A percentile compares a stretch with the other conserved stretches of the same genome.
Evolutionary conservation across 1,140 invertebrate species (phyloP).

Genomic region (Pogonomyrmex californicus): DNA sequence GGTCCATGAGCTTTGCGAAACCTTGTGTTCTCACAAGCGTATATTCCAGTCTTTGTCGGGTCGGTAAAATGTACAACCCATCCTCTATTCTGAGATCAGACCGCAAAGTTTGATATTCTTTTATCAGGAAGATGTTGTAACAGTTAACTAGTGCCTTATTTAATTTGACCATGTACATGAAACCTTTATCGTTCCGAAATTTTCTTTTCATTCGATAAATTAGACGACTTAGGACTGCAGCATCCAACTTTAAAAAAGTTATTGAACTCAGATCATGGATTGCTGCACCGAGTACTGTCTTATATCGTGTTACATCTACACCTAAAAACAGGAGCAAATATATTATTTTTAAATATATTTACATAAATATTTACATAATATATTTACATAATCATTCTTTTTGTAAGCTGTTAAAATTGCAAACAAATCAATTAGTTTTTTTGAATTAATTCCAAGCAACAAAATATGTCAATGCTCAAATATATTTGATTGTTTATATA

Average conservation of each 20-base stretch:
- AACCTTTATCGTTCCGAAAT: slow-evolving; percentile 88
- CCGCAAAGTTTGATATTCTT: slow-evolving; percentile 81
- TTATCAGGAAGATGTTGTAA: slow-evolving; percentile 84
- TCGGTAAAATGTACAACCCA: slow-evolving; percentile 84
- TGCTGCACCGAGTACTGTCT: slow-evolving; percentile 71
- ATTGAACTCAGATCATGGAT: slow-evolving; percentile 85
- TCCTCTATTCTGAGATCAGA: slow-evolving; percentile 81
- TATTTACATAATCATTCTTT: not conserved
- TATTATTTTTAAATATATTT: slow-evolving; percentile 2
- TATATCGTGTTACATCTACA: slow-evolving; percentile 76
- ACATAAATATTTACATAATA: not conserved
- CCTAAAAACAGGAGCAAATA: slow-evolving; percentile 47
- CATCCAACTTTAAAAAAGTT: slow-evolving; percentile 87
- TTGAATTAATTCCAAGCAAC: not conserved
- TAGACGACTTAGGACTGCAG: slow-evolving; percentile 87
- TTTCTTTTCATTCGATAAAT: slow-evolving; percentile 89
- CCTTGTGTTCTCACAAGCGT: slow-evolving; percentile 87
- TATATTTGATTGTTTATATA: not conserved
- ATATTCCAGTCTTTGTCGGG: slow-evolving; percentile 88
- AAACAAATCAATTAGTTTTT: not conserved
- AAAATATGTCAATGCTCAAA: not conserved
- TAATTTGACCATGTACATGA: slow-evolving; percentile 88
- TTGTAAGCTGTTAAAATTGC: not conserved
- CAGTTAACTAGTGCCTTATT: slow-evolving; percentile 88
- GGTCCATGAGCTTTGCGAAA: slow-evolving; percentile 88